These are phyloP conservation scores for Tympanuchus pallidicinctus DNA, from an alignment of 2,113 vertebrate species.

Conservation along the genomic window DNA sequence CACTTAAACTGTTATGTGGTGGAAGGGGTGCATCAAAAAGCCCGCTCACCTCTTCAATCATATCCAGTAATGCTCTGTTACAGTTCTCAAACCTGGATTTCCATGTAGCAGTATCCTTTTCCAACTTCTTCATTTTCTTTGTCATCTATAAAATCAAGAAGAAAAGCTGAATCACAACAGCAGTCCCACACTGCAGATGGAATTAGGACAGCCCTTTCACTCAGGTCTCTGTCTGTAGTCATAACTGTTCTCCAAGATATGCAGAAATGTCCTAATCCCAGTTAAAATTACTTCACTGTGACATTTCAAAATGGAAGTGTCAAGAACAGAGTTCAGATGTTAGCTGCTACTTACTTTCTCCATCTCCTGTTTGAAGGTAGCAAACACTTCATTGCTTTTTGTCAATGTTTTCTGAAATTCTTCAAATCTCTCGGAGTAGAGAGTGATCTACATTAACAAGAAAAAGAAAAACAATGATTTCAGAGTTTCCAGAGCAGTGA, in stretches of 20 bases:
- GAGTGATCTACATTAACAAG: conserved; percentile 83
- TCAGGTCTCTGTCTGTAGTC: background rate
- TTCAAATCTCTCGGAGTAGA: conserved; percentile 96
- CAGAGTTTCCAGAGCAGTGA: background rate
- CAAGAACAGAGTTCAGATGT: background rate
- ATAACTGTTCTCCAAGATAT: conserved; percentile 7
- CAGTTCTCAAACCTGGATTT: conserved; percentile 95
- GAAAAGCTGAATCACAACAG: conserved; percentile 20
- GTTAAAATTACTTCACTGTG: conserved; percentile 15
- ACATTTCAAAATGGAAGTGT: conserved; percentile 4
- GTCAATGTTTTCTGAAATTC: conserved; percentile 94
- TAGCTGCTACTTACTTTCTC: conserved; percentile 86
- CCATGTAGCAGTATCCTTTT: conserved; percentile 94
- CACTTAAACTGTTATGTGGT: background rate
- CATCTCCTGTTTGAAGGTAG: conserved; percentile 95
- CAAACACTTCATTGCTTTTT: conserved; percentile 97
- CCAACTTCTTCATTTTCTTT: conserved; percentile 95
- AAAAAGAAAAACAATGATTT: conserved; percentile 21
- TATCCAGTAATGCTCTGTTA: conserved; percentile 92
- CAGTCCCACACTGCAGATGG: background rate
- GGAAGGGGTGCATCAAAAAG: background rate
- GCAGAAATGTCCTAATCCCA: background rate
- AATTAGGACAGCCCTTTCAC: conserved; percentile 18
- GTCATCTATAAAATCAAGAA: conserved; percentile 85
- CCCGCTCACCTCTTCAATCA: conserved; percentile 93